Evolutionary conservation across 2,888 invertebrate species (phyloP), one percentile per base, ranked within the genome.

Genomic region (Acrobasis suavella): DNA sequence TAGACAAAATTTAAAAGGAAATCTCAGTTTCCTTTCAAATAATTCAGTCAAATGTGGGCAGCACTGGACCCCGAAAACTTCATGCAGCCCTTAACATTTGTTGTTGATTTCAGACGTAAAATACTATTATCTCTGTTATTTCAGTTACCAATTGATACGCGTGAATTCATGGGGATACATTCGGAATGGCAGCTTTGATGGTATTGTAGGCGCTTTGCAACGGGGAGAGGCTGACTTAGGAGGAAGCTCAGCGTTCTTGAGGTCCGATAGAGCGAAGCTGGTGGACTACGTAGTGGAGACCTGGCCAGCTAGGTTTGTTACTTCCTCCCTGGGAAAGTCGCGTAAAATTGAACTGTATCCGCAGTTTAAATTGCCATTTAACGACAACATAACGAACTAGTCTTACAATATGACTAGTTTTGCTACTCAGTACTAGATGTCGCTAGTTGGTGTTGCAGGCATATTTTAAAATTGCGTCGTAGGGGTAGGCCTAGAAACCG

Each of bases 91-190:
- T n/a, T n/a, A n/a, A n/a, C n/a, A n/a, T n/a, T n/a, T n/a, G n/a
- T n/a, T n/a, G n/a, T n/a, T n/a, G n/a, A n/a, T n/a, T n/a, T n/a
- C n/a, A n/a, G n/a, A n/a, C n/a, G n/a, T n/a, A n/a, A n/a, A n/a
- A n/a, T n/a, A n/a, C 22, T 22, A 22, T 2, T 22, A 3, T 2
- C 22, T 22, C 3, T 3, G 65, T 42, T 50, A 9, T 81, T 82
- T 60, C 66, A 94, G 94, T 60, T 88, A 91, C 62, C 73, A 79
- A 9, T 73, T 93, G 12, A 77, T 81, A 65, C 83, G 93, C 12
- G 92, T 94, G 0, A 84, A 91, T 69, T 94, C 94, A 0, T 95
- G 95, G 95, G 95, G 95, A 1, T 95, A 95, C 73, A 85, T 89
- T 62, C 91, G 88, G 62, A 92, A 94, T 66, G 94, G 94, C n/a